Conservation (phyloP, 2,113 vertebrate genomes). For the Stigmatopora argus region DNA sequence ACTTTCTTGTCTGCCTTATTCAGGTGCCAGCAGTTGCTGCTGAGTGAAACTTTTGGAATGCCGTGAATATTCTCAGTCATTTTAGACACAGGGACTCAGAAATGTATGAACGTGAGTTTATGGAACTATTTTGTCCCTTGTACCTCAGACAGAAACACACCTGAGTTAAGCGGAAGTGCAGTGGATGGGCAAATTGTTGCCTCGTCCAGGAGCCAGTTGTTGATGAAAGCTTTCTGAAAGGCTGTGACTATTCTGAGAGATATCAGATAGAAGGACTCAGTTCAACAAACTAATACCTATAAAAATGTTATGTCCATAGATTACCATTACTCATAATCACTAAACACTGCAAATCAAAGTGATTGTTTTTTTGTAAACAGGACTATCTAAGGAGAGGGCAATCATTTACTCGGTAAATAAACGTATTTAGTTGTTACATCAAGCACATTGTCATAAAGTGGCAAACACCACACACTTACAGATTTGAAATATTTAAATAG, state of each 20-base stretch:
- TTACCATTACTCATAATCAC: neutral
- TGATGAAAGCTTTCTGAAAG: conserved; percentile 27
- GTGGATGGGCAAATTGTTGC: conserved; percentile 39
- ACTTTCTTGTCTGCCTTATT: conserved; percentile 64
- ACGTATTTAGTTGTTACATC: neutral
- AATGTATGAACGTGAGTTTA: too few relatives aligned
- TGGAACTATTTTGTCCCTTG: conserved; percentile 76
- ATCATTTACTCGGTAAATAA: neutral
- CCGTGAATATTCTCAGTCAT: conserved; percentile 18
- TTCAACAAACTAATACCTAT: neutral
- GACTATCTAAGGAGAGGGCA: neutral
- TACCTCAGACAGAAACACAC: conserved; percentile 74
- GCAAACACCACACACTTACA: neutral
- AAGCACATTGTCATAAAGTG: neutral
- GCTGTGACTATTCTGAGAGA: conserved; percentile 17
- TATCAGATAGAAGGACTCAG: neutral
- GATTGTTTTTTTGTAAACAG: neutral
- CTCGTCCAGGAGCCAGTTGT: conserved; percentile 77
- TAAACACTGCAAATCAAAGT: neutral
- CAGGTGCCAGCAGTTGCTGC: conserved; percentile 69
- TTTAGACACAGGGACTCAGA: neutral
- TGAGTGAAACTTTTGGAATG: conserved; percentile 29
- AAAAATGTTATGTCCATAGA: neutral
- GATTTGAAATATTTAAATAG: neutral
- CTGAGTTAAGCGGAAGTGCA: conserved; percentile 69